These are phyloP conservation scores for Acrocephalus scirpaceus DNA, from an alignment of 2,797 vertebrate genomes.

Conservation along the genomic window DNA sequence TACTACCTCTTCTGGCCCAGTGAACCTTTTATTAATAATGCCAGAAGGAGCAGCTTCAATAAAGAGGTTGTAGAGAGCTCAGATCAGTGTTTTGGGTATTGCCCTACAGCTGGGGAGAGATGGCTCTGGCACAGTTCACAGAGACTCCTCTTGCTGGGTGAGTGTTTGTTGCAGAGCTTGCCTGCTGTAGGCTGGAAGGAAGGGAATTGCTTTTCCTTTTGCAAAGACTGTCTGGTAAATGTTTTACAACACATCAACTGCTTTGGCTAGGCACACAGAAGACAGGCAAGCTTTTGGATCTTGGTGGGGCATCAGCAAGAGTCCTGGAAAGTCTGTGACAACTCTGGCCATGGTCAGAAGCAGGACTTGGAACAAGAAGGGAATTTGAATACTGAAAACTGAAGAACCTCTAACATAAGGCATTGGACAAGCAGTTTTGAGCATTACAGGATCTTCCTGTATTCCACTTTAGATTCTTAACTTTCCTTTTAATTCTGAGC, in stretches of 20 bases:
- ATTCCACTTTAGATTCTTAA: background rate
- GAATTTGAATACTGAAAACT: background rate
- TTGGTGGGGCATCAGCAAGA: background rate
- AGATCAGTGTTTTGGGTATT: background rate
- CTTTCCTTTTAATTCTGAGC: background rate
- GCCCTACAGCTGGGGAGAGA: background rate
- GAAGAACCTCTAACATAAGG: background rate
- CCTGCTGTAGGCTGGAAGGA: rapidly evolving
- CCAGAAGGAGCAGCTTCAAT: background rate
- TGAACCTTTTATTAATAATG: background rate
- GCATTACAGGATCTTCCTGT: background rate
- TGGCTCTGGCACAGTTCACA: background rate
- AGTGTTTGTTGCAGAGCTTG: background rate
- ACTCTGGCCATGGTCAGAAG: background rate
- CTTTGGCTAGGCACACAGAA: background rate
- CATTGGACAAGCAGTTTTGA: background rate
- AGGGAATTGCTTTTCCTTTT: background rate
- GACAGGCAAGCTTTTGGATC: background rate
- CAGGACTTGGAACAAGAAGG: background rate
- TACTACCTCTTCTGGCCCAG: background rate
- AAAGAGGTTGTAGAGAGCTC: background rate
- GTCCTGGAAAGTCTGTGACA: background rate
- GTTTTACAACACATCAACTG: background rate
- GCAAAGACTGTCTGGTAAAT: background rate
- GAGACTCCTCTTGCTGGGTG: background rate